phyloP scores from a whole-genome alignment of 2,888 invertebrate genomes.

The Physocephala rufipes region DNA sequence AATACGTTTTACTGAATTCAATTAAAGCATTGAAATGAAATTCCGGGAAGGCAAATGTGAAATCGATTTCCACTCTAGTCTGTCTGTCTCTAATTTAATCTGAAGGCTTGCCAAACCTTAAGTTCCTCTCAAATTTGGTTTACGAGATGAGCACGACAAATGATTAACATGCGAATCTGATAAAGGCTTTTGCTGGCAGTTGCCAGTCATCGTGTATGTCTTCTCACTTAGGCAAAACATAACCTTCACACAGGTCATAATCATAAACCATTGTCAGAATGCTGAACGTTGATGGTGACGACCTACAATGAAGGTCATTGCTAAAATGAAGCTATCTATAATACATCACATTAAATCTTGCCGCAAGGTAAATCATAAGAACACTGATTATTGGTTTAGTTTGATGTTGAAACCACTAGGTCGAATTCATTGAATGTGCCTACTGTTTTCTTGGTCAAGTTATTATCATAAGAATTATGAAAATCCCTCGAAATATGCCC shows the following conservation, averaged over 20 bases:
- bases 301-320: slow-evolving; percentile 8
- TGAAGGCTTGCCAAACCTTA: not conserved
- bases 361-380: too few species aligned
- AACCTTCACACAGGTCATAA: not conserved
- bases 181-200: slow-evolving; percentile 2
- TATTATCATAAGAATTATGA: too few species aligned
- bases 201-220: not conserved
- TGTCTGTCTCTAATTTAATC: slow-evolving; percentile 11
- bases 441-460: too few species aligned
- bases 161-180: slow-evolving; percentile 31
- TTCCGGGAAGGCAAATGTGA: not conserved
- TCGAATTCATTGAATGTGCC: too few species aligned
- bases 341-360: not conserved
- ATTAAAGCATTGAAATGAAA: not conserved
- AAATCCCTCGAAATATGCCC: too few species aligned
- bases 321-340: not conserved
- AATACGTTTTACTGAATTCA: not conserved
- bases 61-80: not conserved
- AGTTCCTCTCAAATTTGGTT: not conserved
- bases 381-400: too few species aligned
- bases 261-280: not conserved
- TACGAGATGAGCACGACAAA: not conserved
- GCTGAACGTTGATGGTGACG: not conserved
- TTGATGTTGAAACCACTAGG: too few species aligned
- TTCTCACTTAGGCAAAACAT: not conserved